Evolutionary conservation across 2,113 vertebrate species (phyloP).

Genomic region (Parus major): DNA sequence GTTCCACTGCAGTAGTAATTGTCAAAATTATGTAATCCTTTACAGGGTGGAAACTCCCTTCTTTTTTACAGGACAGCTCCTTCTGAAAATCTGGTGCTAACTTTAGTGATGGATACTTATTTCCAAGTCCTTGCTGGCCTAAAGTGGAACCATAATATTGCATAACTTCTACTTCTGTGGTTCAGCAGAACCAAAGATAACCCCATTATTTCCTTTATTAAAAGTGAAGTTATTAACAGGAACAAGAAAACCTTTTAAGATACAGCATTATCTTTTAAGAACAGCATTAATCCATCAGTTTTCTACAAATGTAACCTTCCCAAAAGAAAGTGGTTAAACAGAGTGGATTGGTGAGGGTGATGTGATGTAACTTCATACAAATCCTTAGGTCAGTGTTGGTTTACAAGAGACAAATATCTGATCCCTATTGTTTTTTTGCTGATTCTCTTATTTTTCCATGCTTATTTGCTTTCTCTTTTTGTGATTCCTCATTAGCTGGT

Average conservation of each 20-base stretch:
- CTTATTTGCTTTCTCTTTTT: background rate
- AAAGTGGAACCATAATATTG: background rate
- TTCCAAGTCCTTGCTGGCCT: background rate
- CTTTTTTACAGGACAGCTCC: background rate
- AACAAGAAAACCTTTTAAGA: background rate
- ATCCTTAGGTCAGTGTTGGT: background rate
- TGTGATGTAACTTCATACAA: rapidly evolving
- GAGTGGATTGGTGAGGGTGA: background rate
- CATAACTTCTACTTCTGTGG: background rate
- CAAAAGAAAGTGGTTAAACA: background rate
- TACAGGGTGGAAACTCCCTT: background rate
- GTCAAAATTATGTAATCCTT: background rate
- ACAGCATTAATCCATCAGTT: background rate
- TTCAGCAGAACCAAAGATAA: background rate
- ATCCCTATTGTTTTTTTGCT: background rate
- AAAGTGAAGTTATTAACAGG: background rate
- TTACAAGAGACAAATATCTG: background rate
- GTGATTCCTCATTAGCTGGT: background rate
- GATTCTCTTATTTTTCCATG: background rate
- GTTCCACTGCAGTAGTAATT: background rate
- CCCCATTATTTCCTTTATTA: background rate
- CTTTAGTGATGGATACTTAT: background rate
- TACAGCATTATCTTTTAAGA: background rate
- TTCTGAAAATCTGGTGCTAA: background rate
- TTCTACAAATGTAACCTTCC: background rate